Evolutionary conservation across 2,797 vertebrate genomes (phyloP).

Genomic region (Pseudochirops cupreus): DNA sequence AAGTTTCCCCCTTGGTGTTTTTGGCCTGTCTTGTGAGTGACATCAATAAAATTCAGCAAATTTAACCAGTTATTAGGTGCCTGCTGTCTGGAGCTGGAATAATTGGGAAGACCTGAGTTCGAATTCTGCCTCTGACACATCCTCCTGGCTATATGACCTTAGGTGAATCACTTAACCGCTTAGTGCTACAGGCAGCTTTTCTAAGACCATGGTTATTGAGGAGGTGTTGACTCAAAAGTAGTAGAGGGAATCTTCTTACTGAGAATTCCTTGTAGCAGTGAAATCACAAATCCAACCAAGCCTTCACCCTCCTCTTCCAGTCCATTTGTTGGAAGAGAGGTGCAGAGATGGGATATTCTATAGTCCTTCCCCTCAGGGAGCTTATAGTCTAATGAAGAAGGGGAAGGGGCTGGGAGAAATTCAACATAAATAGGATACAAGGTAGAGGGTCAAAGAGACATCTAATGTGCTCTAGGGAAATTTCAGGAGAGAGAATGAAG

Average conservation of each 20-base stretch:
- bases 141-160: neutral
- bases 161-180: neutral
- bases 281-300: neutral
- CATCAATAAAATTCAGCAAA: neutral
- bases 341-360: neutral
- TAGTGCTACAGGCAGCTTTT: neutral
- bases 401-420: neutral
- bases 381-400: neutral
- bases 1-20: neutral
- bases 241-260: neutral
- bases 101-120: neutral
- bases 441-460: neutral
- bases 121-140: neutral
- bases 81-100: neutral
- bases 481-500: neutral
- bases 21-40: neutral
- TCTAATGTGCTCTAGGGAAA: neutral
- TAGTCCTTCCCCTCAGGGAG: neutral
- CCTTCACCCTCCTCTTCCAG: neutral
- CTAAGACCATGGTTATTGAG: neutral
- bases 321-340: neutral
- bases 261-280: neutral
- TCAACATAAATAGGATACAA: neutral
- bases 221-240: neutral
- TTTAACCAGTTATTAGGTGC: neutral